phyloP scores from a whole-genome alignment of 1,140 invertebrate species.

The Archivesica marissinica region DNA sequence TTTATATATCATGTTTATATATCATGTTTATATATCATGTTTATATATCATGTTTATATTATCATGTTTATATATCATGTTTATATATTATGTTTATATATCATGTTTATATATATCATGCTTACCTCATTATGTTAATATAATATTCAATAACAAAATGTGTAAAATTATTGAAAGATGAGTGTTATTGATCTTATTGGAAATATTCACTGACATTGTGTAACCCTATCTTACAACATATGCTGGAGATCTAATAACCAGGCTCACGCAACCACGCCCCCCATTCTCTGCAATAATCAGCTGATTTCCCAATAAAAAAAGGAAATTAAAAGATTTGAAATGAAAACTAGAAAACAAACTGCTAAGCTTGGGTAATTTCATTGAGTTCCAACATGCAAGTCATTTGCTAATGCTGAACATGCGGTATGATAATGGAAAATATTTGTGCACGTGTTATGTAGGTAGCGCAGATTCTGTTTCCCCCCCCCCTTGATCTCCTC shows the following conservation, averaged over 20 bases:
- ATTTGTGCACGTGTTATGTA: background rate
- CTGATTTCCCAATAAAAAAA: background rate
- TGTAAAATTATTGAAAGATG: no score
- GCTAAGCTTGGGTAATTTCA: background rate
- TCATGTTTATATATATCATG: no score
- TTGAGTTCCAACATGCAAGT: background rate
- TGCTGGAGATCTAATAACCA: background rate
- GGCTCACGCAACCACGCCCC: background rate
- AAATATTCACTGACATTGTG: constrained; percentile 13
- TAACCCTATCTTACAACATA: constrained; percentile 17
- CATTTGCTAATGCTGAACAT: background rate
- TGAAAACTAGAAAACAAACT: no score
- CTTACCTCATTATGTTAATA: no score
- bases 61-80: no score
- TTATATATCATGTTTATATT: no score
- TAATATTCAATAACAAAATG: no score
- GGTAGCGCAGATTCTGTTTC: no score
- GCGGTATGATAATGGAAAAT: background rate
- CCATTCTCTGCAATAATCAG: background rate
- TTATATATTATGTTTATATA: no score
- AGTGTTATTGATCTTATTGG: constrained; percentile 4
- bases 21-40: no score
- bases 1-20: no score
- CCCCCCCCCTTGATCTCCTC: no score
- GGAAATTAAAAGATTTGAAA: background rate